Percentiles rank a stretch among this genome's conserved stretches.
Conservation (phyloP, 35 echinoderm and acorn worm genomes). For the Acanthaster planci region DNA sequence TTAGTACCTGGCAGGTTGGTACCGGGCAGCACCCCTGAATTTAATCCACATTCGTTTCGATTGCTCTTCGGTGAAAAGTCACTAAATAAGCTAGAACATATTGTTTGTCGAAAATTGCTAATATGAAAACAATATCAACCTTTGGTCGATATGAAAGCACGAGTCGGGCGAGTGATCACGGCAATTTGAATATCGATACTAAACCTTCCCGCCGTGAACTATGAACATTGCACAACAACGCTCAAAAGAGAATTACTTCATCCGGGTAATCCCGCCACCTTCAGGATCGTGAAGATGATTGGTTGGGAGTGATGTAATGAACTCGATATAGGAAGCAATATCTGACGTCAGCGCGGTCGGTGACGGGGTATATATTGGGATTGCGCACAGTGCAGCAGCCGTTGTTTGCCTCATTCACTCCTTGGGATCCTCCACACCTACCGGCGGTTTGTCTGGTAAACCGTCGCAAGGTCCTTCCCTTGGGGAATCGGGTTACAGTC, state of each 20-base stretch:
- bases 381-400: neutral
- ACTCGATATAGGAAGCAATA: neutral
- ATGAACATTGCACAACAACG: neutral
- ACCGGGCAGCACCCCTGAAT: no score
- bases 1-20: no score
- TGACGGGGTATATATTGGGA: conserved; percentile 1
- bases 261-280: neutral
- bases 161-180: neutral
- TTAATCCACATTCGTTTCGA: no score
- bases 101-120: no score
- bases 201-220: no score
- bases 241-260: neutral
- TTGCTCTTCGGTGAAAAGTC: no score
- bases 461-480: conserved; percentile 44
- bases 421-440: conserved; percentile 27
- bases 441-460: conserved; percentile 33
- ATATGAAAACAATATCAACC: neutral
- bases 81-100: no score
- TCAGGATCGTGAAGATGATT: conserved; percentile 1
- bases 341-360: neutral
- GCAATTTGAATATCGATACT: conserved; percentile 7
- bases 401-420: conserved; percentile 13
- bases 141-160: conserved; percentile 10
- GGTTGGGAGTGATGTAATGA: conserved; percentile 16
- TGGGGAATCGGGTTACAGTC: conserved; percentile 36